Base-by-base conservation (phyloP, 2,113 vertebrate species). In the Speoplatyrhinus poulsoni region DNA sequence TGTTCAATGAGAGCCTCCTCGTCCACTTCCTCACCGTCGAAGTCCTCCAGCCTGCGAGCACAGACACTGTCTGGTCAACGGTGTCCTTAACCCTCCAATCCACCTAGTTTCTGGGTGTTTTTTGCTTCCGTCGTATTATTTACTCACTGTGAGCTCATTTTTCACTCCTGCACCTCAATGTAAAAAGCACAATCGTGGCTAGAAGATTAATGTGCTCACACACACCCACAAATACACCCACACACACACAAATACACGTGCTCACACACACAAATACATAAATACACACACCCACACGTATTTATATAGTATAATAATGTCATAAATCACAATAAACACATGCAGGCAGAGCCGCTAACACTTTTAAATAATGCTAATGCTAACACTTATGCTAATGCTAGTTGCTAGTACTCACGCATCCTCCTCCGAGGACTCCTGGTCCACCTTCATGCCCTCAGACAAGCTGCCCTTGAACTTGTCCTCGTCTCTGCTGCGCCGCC, bases 391-490 rank as follows among this genome's bases (percentile, higher is more conserved):
- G 55, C 55, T 19, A 12, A 8, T 16, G 55, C 32, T 16, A 16
- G 26, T 57, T 57, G n/a, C 32, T 16, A 19, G 55, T 11, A 84
- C 95, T 94, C 93, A 99, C 96, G 96, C 93, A 85, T 99, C 97
- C 79, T 95, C 96, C 54, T 90, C 96, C 2, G 97, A 98, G 60
- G 96, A 96, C 41, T 99, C 98, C 73, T 96, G 94, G 77, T 96
- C 97, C 0, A 82, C 92, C 81, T 99, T 99, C 98, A 98, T 98
- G 66, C 98, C 98, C 88, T 99, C 98, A 11, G 98, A 99, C 53
- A 99, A 94, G 70, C 97, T 99, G 60, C 98, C 98, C 88, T 99
- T 99, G 87, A 97, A 99, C 88, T 96, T 99, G 85, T 98, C 98
- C 91, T 98, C 97, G 62, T 98, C 97, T 88, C 95, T 93, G 90